Evolutionary conservation across 2,797 vertebrate genomes (phyloP), one percentile per base, ranked within the genome.

Genomic region (Molossus molossus): DNA sequence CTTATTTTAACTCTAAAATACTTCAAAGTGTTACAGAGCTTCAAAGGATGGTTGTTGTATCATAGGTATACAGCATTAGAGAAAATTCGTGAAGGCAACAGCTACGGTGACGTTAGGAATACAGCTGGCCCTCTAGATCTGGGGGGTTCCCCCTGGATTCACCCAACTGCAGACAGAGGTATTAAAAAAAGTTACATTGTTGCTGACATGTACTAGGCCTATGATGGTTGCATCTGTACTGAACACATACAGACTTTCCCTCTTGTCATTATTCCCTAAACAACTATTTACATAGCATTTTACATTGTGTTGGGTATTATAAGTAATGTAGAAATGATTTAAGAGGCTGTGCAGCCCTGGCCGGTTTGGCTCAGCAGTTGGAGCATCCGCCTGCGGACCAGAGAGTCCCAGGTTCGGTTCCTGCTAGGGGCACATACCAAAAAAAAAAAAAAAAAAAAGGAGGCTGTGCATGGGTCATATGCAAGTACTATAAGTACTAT

Each of bases 1-100:
- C 60, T 53, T 18, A 70, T 82, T 40, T 92, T 80, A 87, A 91
- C 53, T 67, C 45, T n/a, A 33, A 75, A 72, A 79, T 85, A 37
- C 29, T 53, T 67, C n/a, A 12, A 53, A 58, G 27, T 45, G n/a
- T 45, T 12, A 40, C 67, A 9, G 58, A 73, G 67, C 20, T 69
- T 86, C 90, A 25, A 18, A 87, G 83, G 79, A n/a, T 17, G 60
- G 62, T 9, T 48, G 67, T 25, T 62, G 15, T 72, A 10, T 1
- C 29, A 57, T 2, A 2, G 45, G 14, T 58, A 62, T 45, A 29
- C 13, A 18, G 25, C 53, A 21, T 57, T 18, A 58, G 53, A 89
- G 83, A 84, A 89, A 69, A 64, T 53, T 76, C 55, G 57, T 9
- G 86, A 84, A 13, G 53, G 60, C 6, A 58, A 29, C 62, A 53